Conservation (phyloP, 1,140 invertebrate genomes). For the Charaxes varanes region DNA sequence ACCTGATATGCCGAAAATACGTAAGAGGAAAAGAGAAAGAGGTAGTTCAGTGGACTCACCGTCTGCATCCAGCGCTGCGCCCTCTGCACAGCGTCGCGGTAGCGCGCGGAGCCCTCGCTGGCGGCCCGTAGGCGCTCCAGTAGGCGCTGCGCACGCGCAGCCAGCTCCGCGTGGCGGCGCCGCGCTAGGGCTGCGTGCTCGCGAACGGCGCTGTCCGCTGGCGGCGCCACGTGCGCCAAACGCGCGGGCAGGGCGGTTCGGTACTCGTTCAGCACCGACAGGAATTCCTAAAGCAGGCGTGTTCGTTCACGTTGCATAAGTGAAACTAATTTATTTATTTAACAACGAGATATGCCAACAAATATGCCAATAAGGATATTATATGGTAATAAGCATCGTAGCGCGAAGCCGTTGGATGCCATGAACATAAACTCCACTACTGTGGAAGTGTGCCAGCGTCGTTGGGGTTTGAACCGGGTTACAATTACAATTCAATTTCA, state of each 20-base stretch:
- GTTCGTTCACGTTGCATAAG: background rate
- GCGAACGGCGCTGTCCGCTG: slow-evolving; percentile 61
- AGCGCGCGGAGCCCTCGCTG: slow-evolving; percentile 86
- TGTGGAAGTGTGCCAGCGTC: too few species aligned
- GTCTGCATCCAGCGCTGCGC: slow-evolving; percentile 89
- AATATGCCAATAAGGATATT: too few species aligned
- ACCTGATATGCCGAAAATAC: too few species aligned
- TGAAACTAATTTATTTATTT: background rate
- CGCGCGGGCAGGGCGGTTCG: slow-evolving; percentile 87
- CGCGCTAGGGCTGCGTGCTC: slow-evolving; percentile 76
- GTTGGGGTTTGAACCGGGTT: too few species aligned
- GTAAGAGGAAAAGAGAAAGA: too few species aligned
- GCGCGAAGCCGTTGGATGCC: too few species aligned
- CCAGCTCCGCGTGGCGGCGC: slow-evolving; percentile 80
- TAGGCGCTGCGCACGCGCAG: slow-evolving; percentile 87
- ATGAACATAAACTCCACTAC: too few species aligned
- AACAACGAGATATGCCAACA: too few species aligned
- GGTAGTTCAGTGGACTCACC: too few species aligned
- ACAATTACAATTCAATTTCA: too few species aligned
- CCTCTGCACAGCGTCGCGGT: slow-evolving; percentile 88
- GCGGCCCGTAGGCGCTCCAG: slow-evolving; percentile 86
- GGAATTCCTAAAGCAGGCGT: slow-evolving; percentile 77
- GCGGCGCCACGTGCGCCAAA: slow-evolving; percentile 83
- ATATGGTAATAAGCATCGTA: too few species aligned
- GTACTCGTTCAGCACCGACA: slow-evolving; percentile 88